Base-by-base conservation (phyloP, 2,113 vertebrate species). In the Chinchilla lanigera region DNA sequence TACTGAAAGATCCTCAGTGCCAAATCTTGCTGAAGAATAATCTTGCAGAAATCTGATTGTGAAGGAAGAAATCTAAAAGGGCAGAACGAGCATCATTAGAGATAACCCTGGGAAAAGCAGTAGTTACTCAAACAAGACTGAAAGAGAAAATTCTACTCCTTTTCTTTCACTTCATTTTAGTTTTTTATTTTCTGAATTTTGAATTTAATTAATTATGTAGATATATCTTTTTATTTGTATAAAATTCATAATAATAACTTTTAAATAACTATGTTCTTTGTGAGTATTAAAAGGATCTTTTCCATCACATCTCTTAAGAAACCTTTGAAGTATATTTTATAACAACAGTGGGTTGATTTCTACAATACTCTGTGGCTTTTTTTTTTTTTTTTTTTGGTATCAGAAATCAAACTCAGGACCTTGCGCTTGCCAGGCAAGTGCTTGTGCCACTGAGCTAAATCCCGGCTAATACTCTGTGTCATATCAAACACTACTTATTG, bases 221-320 rank as follows among this genome's bases (percentile, higher is more conserved):
- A 54, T 86, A 13, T 77, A 89, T 93, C 96, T 96, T 95, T 97
- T 94, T 91, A 96, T 98, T 96, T 95, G 26, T 97, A 77, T 94
- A 93, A 97, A 78, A 82, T 95, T 97, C 83, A 93, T 65, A n/a
- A n/a, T n/a, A n/a, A n/a, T n/a, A 94, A 93, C 56, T 95, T 98
- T 94, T 98, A 44, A 90, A 33, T 97, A 67, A 89, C 60, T 94
- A 89, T 96, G 96, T 96, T 97, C 28, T 94, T 35, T 92, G 24
- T 97, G 61, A 97, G 97, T 93, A 30, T 84, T 92, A 96, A 95
- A 84, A 67, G 56, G 10, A 41, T 97, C 89, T 89, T 98, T 97
- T 92, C 56, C 50, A 54, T 82, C 41, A 61, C 2, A 12, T 92
- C 50, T 91, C 88, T 71, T 87, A 82, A 61, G 52, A 95, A 47